A percentile compares a stretch with the other conserved stretches of the same genome.
Evolutionary conservation across 2,113 vertebrate species (phyloP).

Genomic region (Cephalopholis sonnerati): DNA sequence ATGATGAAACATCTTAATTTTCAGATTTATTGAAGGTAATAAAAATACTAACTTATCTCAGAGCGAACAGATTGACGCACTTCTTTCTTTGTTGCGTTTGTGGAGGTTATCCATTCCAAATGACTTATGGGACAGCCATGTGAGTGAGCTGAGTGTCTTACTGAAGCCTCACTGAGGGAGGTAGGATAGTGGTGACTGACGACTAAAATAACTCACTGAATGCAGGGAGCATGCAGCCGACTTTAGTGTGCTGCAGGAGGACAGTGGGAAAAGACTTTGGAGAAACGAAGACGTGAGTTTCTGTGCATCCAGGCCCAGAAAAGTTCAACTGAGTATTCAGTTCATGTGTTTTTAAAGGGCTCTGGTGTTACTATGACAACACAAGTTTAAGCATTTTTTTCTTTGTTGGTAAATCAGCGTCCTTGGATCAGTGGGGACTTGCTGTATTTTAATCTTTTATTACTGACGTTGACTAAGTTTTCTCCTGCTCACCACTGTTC

Average conservation of each 20-base stretch:
- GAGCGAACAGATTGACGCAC: constrained; percentile 58
- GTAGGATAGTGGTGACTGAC: constrained; percentile 11
- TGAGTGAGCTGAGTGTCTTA: constrained; percentile 55
- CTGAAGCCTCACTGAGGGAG: constrained; percentile 38
- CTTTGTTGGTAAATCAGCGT: constrained; percentile 23
- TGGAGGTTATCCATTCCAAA: constrained; percentile 72
- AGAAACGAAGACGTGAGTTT: constrained; percentile 9
- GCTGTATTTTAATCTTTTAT: constrained; percentile 22
- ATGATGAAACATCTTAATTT: constrained; percentile 26
- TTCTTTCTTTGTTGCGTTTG: constrained; percentile 69
- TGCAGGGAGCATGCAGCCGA: neutral
- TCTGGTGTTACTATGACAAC: constrained; percentile 7
- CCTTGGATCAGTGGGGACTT: constrained; percentile 22
- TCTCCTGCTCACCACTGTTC: constrained; percentile 38
- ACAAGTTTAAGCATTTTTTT: neutral
- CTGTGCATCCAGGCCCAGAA: constrained; percentile 29
- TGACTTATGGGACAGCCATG: constrained; percentile 47
- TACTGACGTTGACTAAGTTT: constrained; percentile 27
- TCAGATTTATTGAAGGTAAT: constrained; percentile 67
- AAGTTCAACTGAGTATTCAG: constrained; percentile 11
- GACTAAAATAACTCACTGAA: constrained; percentile 22
- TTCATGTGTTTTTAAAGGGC: constrained; percentile 18
- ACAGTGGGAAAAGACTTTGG: constrained; percentile 12
- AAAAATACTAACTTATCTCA: constrained; percentile 60
- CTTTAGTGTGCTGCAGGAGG: constrained; percentile 26